phyloP scores from a whole-genome alignment of 2,797 vertebrate genomes.

The Pantherophis vulpinus region DNA sequence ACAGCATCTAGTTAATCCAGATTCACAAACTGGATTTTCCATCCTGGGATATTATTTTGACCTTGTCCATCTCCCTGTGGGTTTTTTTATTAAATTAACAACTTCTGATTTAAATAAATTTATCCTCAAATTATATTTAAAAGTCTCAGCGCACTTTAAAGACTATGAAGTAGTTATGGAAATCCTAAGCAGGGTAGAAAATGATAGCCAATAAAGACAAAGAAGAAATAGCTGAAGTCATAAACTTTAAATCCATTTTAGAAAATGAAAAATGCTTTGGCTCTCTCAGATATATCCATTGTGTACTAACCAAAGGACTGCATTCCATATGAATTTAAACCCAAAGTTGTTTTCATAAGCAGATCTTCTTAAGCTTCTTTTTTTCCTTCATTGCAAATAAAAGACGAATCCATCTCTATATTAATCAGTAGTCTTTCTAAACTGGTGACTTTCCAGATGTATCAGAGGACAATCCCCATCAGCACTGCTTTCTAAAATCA shows the following conservation, averaged over 20 bases:
- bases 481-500: not conserved
- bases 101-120: conserved; percentile 47
- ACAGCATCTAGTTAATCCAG: conserved; percentile 5
- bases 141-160: conserved; percentile 39
- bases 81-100: conserved; percentile 7
- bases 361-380: not conserved
- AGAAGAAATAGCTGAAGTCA: conserved; percentile 37
- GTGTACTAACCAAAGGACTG: not conserved
- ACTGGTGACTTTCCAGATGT: not conserved
- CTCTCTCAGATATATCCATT: not conserved
- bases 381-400: not conserved
- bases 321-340: not conserved
- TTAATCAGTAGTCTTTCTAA: not conserved
- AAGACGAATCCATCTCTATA: not conserved
- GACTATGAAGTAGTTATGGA: conserved; percentile 50
- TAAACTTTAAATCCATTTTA: not conserved
- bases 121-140: conserved; percentile 38
- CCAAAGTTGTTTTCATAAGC: not conserved
- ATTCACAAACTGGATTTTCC: not conserved
- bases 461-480: not conserved
- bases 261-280: conserved; percentile 31
- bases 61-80: conserved; percentile 28
- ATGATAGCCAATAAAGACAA: conserved; percentile 42
- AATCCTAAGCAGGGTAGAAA: conserved; percentile 27
- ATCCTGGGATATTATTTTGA: conserved; percentile 3